Evolutionary conservation across 2,797 vertebrate genomes (phyloP), one percentile per base, ranked within the genome.

Genomic region (Poecilia gillii): DNA sequence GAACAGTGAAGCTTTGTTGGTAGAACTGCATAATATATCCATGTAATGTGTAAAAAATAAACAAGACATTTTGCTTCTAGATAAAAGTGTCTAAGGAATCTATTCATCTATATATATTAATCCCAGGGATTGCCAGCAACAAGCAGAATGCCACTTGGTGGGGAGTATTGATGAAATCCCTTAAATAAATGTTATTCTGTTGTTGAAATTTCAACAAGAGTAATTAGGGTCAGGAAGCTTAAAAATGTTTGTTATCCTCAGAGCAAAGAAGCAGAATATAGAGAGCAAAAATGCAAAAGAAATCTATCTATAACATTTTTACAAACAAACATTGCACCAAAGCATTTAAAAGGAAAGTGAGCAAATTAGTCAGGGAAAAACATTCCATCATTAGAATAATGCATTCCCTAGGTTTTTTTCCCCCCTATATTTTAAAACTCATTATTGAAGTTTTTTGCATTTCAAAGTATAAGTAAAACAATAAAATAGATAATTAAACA

Each of bases 21-120:
- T 87, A 77, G 51, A 0, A 75, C 28, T 82, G 51, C 62, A n/a
- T 75, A 43, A 20, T 74, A 83, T 74, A 68, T 31, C 74, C 25
- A 75, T 81, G 46, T 85, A 70, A 77, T 72, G 78, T 82, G 12
- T 3, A 14, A 81, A 1, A 85, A 90, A 91, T 86, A 85, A 89
- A 91, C 45, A 73, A 84, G 86, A 81, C 0, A 57, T 45, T 41
- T 76, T 51, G 51, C 53, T 75, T 68, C 78, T 36, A 80, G 43
- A 4, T 43, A 55, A 46, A 28, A 0, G 23, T 68, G 31, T 75
- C 41, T 57, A n/a, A 47, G 1, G 53, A 62, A 47, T 68, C 23
- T 0, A 77, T 72, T 71, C 33, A 1, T 0, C 41, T 43, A 25
- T 53, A 20, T 20, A 0, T 51, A 23, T 31, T 16, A 33, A 62